Base-by-base conservation (phyloP, 2,113 vertebrate species). In the Motacilla tschutschensis region DNA sequence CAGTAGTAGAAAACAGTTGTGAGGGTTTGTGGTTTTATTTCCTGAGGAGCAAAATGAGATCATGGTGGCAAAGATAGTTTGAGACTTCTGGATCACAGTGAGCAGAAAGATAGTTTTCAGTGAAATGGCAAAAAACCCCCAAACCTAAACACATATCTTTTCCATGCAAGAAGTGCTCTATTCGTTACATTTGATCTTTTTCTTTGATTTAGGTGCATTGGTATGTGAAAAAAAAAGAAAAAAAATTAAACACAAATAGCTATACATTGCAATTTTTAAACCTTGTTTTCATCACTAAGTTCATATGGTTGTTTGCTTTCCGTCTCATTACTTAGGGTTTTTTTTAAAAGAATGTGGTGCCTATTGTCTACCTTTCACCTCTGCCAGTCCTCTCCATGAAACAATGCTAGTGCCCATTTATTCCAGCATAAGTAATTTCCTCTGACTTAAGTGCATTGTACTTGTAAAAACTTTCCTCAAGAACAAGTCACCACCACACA, bases 261-360 rank as follows among this genome's bases (percentile, higher is more conserved):
- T 51, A 38, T 18, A 12, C 54, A 64, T 4, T 63, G 21, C 1
- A 51, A 55, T 13, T 24, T 83, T 78, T 93, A 12, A 59, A 55
- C 10, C n/a, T 64, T 44, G 9, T 10, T 73, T 67, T 40, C 48
- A 57, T 59, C 25, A 40, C 40, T 12, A 12, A 67, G 8, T 75
- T 83, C 17, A 16, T 12, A 48, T 1, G 5, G 9, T 38, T 48
- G 14, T 10, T 84, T 31, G 19, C 15, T 64, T 64, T 55, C 11
- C 0, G 0, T 24, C 33, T 44, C 31, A 17, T 28, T 14, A 25
- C 25, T 5, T 25, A 38, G 6, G 4, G 46, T 13, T 10, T 13
- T 10, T 71, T 62, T 51, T 18, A 17, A 12, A 78, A 64, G 7
- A 53, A 47, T 1, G 5, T 25, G 9, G 33, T 48, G 18, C 19